phyloP scores from a whole-genome alignment of 2,113 vertebrate species.

The Marcusenius ussheri region DNA sequence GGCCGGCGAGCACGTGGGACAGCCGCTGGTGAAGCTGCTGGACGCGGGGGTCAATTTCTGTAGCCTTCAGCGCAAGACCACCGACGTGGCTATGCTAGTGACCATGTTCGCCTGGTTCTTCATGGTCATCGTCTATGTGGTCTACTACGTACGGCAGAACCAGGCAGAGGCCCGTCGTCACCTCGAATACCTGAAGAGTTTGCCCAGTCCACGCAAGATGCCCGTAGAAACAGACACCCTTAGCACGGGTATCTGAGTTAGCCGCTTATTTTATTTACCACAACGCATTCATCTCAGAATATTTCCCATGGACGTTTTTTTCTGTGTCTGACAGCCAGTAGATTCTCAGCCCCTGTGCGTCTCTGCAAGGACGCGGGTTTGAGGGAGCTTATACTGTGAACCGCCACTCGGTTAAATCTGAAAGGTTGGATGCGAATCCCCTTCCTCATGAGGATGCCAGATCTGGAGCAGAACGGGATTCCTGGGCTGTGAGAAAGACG shows the following conservation, averaged over 20 bases:
- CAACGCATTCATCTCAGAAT: not conserved
- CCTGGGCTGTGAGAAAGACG: not conserved
- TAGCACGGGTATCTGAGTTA: slow-evolving; percentile 50
- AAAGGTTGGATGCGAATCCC: too few species aligned
- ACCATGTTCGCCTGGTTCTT: slow-evolving; percentile 70
- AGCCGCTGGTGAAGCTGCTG: slow-evolving; percentile 57
- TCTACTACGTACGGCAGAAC: slow-evolving; percentile 65
- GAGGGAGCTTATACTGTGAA: not conserved
- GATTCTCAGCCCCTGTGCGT: not conserved
- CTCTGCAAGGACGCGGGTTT: not conserved
- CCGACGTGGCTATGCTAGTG: slow-evolving; percentile 62
- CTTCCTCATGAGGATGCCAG: not conserved
- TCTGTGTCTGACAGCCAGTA: not conserved
- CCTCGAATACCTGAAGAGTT: slow-evolving; percentile 62
- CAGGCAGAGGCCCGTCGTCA: slow-evolving; percentile 57
- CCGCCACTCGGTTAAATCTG: not conserved
- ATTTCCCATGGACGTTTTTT: not conserved
- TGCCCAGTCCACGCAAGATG: slow-evolving; percentile 56
- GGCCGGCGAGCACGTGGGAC: slow-evolving; percentile 51
- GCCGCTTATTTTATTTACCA: not conserved
- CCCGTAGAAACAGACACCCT: slow-evolving; percentile 55
- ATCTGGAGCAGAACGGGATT: not conserved
- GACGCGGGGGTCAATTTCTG: slow-evolving; percentile 64
- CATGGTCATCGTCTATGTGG: slow-evolving; percentile 62
- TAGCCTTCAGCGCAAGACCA: slow-evolving; percentile 51